phyloP scores from a whole-genome alignment of 2,888 invertebrate species.

The Empis livida region DNA sequence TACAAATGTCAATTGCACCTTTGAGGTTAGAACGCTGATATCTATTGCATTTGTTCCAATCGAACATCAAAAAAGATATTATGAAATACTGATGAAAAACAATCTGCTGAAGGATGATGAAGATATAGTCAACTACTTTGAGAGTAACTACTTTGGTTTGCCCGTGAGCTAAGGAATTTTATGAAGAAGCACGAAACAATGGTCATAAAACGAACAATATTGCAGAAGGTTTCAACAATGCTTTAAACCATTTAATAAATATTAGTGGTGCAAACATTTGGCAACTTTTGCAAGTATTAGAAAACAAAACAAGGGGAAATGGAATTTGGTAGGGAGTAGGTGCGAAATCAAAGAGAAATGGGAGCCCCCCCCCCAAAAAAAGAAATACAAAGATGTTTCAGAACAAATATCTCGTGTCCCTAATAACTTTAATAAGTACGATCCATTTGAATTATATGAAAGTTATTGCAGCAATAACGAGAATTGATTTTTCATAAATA shows the following conservation, averaged over 20 bases:
- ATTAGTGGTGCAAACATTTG: neutral
- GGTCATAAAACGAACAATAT: neutral
- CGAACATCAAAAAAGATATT: too few relatives aligned
- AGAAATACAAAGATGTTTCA: neutral
- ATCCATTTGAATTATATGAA: neutral
- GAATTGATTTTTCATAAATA: neutral
- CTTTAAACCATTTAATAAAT: neutral
- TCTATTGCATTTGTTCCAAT: too few relatives aligned
- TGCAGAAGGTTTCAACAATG: neutral
- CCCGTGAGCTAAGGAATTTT: neutral
- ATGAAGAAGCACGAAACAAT: neutral
- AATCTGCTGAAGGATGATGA: too few relatives aligned
- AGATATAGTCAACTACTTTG: too few relatives aligned
- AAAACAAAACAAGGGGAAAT: neutral
- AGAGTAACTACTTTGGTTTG: neutral
- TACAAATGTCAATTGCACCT: neutral
- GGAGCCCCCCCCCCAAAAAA: neutral
- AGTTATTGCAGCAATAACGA: neutral
- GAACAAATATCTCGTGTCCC: neutral
- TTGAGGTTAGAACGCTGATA: neutral
- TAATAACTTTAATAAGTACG: neutral
- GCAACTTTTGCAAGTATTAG: neutral
- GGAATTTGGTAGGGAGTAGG: neutral
- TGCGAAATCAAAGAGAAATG: neutral
- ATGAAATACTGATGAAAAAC: too few relatives aligned